A percentile compares a stretch with the other conserved stretches of the same genome.
These are phyloP conservation scores for Spisula subtruncata DNA, from an alignment of 2,888 invertebrate genomes.

Conservation along the genomic window DNA sequence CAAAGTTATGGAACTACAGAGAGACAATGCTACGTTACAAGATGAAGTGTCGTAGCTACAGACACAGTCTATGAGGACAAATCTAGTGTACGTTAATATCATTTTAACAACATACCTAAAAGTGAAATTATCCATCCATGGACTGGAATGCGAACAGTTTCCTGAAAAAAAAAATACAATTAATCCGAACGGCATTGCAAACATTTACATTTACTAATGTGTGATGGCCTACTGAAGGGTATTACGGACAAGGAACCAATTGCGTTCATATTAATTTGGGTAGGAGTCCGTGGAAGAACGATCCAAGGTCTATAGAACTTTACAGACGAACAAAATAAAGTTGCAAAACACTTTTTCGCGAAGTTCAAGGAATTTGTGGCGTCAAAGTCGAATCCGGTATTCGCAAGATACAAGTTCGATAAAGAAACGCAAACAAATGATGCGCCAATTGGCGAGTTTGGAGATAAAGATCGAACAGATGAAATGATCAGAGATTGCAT, in stretches of 20 bases:
- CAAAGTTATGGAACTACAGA: no score
- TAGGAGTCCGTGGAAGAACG: conserved; percentile 45
- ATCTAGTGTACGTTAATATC: no score
- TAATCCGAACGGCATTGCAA: conserved; percentile 35
- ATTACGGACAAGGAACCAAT: conserved; percentile 39
- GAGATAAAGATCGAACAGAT: neutral
- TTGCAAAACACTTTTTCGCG: conserved; percentile 12
- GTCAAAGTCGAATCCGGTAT: conserved; percentile 7
- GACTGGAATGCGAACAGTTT: no score
- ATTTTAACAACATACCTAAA: no score
- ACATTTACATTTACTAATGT: no score
- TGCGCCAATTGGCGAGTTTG: neutral
- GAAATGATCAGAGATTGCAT: conserved; percentile 19
- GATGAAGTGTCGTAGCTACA: no score
- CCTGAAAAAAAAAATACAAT: no score
- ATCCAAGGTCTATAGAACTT: conserved; percentile 27
- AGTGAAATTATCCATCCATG: no score
- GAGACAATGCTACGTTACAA: no score
- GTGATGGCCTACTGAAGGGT: conserved; percentile 49
- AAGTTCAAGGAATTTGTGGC: conserved; percentile 3
- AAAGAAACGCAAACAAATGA: conserved; percentile 23
- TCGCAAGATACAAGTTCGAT: conserved; percentile 18
- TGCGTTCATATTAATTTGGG: conserved; percentile 47
- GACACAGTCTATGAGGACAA: no score
- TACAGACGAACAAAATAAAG: neutral